Evolutionary conservation across 1,140 invertebrate species (phyloP), one percentile per base, ranked within the genome.

Genomic region (Ceratina calcarata): DNA sequence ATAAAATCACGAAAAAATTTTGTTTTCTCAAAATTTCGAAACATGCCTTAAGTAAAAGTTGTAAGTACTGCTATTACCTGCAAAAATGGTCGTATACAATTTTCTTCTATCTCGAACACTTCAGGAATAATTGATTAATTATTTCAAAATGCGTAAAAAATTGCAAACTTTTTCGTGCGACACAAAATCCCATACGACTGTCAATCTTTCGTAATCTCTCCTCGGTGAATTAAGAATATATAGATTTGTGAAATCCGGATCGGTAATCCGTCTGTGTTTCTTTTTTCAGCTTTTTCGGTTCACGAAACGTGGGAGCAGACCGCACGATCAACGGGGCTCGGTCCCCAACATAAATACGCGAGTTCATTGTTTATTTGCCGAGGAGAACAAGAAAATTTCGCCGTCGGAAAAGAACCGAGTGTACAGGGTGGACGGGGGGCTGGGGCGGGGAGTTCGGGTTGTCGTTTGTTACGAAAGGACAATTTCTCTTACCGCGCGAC

Each of bases 381-480:
- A 27, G 62, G 60, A 67, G 74, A 75, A 45, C 67, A 85, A 75
- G 84, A 78, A 81, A 85, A 85, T 85, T 78, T 78, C 53, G 72
- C 58, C 72, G 61, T 1, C 49, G 1, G 61, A 61, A 49, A 81
- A 74, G 49, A 64, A 68, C 53, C 55, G 55, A 57, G n/a, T 4
- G 55, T 16, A n/a, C 3, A n/a, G 55, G 16, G 55, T n/a, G 10
- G 32, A 74, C 37, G 18, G 49, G 58, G 49, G 79, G 27, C 27
- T 62, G 65, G 27, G 62, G 18, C 16, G 8, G 64, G n/a, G 8
- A 60, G 51, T 49, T 32, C 45, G 71, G 78, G 58, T 73, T 73
- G 57, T 53, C 67, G 78, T 67, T 88, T 85, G 80, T 86, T 87
- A 80, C 85, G 82, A 81, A 73, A 78, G 76, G 61, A 86, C 86